A percentile compares a stretch with the other conserved stretches of the same genome.
Conservation (phyloP, 2,113 vertebrate species). For the Scopus umbretta region DNA sequence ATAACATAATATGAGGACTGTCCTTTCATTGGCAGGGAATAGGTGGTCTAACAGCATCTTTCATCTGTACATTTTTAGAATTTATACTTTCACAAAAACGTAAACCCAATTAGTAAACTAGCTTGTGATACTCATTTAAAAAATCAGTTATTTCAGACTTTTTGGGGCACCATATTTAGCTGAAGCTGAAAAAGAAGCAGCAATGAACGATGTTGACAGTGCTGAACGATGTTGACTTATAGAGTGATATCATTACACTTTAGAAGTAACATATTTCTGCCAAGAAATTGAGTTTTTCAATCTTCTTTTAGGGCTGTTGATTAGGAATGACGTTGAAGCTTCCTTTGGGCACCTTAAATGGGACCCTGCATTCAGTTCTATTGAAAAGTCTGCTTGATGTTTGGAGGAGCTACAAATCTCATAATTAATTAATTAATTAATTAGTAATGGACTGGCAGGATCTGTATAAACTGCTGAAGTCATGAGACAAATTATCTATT, state of each 20-base stretch:
- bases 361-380: neutral
- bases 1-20: neutral
- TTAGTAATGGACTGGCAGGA: neutral
- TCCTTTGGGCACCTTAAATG: neutral
- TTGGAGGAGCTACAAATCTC: neutral
- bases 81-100: neutral
- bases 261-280: neutral
- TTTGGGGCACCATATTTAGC: neutral
- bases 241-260: neutral
- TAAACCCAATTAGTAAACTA: neutral
- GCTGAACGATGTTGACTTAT: neutral
- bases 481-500: neutral
- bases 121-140: neutral
- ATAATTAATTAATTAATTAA: neutral
- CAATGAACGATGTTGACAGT: neutral
- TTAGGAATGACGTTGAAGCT: neutral
- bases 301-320: neutral
- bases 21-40: neutral
- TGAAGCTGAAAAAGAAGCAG: neutral
- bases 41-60: neutral
- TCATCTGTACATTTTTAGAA: neutral
- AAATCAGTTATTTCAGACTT: neutral
- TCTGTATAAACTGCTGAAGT: neutral
- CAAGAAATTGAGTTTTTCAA: neutral
- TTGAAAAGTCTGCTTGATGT: neutral